Evolutionary conservation across 2,888 invertebrate species (phyloP).

Genomic region (Malthinus flaveolus): DNA sequence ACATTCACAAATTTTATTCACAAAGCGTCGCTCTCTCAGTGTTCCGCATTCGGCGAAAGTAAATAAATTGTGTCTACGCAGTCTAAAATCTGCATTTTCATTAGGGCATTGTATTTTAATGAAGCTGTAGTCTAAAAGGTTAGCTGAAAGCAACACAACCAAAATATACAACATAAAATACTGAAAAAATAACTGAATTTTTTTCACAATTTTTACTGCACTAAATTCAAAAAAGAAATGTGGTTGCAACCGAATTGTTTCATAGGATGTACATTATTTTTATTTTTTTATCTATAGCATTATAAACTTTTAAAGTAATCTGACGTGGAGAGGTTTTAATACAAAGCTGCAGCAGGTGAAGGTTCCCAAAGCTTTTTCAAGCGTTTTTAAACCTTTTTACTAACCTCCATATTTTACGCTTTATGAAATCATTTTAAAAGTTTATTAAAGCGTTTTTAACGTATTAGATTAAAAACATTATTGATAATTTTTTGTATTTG

Average conservation of each 20-base stretch:
- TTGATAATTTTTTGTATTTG: too few relatives aligned
- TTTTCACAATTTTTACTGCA: too few relatives aligned
- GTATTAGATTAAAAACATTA: conserved; percentile 5
- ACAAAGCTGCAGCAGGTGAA: conserved; percentile 18
- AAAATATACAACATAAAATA: conserved; percentile 6
- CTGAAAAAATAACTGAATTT: neutral
- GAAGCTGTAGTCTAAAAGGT: conserved; percentile 19
- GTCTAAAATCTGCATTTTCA: conserved; percentile 27
- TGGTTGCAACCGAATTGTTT: too few relatives aligned
- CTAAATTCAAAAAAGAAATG: too few relatives aligned
- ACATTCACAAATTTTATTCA: conserved; percentile 10
- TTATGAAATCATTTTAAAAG: conserved; percentile 15
- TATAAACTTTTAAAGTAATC: conserved; percentile 11
- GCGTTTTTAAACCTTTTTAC: conserved; percentile 24
- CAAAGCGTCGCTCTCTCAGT: conserved; percentile 12
- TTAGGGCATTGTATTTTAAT: conserved; percentile 26
- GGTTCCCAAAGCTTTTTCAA: conserved; percentile 23
- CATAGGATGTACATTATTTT: neutral
- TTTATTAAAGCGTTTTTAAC: conserved; percentile 5
- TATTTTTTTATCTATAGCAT: conserved; percentile 4
- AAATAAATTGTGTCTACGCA: conserved; percentile 28
- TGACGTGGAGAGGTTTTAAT: conserved; percentile 16
- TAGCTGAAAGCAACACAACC: conserved; percentile 10
- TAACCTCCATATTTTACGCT: conserved; percentile 18
- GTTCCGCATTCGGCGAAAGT: conserved; percentile 13